phyloP scores from a whole-genome alignment of 1,140 invertebrate genomes.

The Brachionus paranguensis region DNA sequence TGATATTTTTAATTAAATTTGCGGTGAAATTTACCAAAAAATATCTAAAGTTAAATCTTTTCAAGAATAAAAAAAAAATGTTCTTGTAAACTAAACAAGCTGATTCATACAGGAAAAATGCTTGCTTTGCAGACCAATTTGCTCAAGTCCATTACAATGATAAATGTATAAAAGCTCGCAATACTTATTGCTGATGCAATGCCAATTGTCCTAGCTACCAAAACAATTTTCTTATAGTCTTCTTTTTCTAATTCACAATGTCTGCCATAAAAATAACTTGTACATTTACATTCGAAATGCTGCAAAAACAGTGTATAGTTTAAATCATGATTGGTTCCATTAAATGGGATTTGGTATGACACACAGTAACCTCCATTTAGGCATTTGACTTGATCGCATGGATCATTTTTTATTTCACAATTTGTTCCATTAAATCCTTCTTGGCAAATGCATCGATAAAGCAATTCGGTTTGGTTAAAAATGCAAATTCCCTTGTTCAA shows the following conservation, averaged over 20 bases:
- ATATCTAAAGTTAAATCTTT: too few relatives aligned
- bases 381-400: not conserved
- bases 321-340: not conserved
- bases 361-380: not conserved
- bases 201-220: constrained; percentile 16
- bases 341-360: not conserved
- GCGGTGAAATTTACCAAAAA: too few relatives aligned
- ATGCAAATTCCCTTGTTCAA: not conserved
- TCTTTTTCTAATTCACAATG: constrained; percentile 2
- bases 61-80: too few relatives aligned
- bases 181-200: constrained; percentile 26
- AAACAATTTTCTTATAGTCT: not conserved
- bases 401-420: not conserved
- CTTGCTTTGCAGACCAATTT: constrained; percentile 41
- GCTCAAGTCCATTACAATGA: constrained; percentile 19
- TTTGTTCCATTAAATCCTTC: not conserved
- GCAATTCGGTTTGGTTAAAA: not conserved
- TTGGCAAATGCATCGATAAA: not conserved
- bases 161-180: not conserved
- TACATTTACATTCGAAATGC: not conserved
- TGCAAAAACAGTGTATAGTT: not conserved
- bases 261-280: constrained; percentile 22
- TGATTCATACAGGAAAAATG: constrained; percentile 41
- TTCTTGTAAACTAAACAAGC: too few relatives aligned
- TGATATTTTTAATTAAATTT: too few relatives aligned